Evolutionary conservation across 2,113 vertebrate genomes (phyloP).

Genomic region (Rynchops niger): DNA sequence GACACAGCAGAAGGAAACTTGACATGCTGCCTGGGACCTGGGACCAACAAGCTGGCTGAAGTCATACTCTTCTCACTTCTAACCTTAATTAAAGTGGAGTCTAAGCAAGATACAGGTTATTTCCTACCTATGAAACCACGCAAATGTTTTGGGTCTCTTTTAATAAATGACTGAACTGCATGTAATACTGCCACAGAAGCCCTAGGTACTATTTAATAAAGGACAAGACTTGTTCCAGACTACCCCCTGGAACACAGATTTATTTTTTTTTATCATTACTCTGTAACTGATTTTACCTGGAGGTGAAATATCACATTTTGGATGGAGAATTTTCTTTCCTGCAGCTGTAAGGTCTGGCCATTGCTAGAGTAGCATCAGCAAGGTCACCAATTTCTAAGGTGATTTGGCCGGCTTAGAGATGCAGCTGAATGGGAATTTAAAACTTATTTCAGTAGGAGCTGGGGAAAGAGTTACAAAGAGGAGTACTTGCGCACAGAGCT

Average conservation of each 20-base stretch:
- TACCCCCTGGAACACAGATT: not conserved
- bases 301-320: not conserved
- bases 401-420: not conserved
- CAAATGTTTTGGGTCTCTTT: not conserved
- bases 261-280: not conserved
- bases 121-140: not conserved
- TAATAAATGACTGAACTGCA: not conserved
- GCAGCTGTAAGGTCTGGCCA: not conserved
- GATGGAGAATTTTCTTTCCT: not conserved
- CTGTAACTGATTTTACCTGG: not conserved
- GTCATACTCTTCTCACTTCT: not conserved
- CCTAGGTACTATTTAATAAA: not conserved
- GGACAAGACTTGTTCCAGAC: not conserved
- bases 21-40: fast-evolving
- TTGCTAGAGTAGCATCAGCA: not conserved
- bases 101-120: fast-evolving
- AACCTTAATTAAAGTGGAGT: not conserved
- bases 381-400: not conserved
- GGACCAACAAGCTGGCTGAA: not conserved
- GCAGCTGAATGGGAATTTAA: not conserved
- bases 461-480: not conserved
- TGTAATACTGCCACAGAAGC: not conserved
- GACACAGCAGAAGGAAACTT: not conserved
- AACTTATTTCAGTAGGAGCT: not conserved
- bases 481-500: not conserved